A percentile compares a stretch with the other conserved stretches of the same genome.
Evolutionary conservation across 1,140 invertebrate species (phyloP).

Genomic region (Dysdera silvatica): DNA sequence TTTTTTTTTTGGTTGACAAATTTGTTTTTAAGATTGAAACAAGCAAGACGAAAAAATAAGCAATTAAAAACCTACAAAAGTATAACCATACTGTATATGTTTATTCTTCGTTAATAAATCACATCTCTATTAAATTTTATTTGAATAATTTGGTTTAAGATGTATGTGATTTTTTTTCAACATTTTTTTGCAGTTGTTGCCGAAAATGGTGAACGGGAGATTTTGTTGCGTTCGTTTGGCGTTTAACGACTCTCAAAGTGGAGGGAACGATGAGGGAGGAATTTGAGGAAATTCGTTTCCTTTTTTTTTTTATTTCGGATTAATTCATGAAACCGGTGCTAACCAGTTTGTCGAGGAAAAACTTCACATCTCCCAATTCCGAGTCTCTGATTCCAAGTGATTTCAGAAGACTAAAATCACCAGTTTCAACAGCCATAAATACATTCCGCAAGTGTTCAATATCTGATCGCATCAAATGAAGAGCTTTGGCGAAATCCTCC

Average conservation of each 20-base stretch:
- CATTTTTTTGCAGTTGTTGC: too few species aligned
- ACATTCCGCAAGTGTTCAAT: conserved; percentile 85
- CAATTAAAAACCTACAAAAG: too few species aligned
- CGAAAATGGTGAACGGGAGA: too few species aligned
- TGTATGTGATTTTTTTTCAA: too few species aligned
- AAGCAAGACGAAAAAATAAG: too few species aligned
- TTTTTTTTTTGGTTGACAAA: too few species aligned
- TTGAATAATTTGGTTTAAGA: too few species aligned
- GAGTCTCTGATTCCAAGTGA: conserved; percentile 90
- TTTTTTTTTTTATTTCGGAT: too few species aligned
- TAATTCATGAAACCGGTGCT: conserved; percentile 94
- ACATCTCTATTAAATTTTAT: too few species aligned
- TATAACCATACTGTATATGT: too few species aligned
- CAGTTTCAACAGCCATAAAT: conserved; percentile 91
- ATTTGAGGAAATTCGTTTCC: neutral
- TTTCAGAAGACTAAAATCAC: conserved; percentile 85
- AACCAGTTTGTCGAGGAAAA: conserved; percentile 91
- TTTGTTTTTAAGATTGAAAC: too few species aligned
- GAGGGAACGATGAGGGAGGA: conserved; percentile 26
- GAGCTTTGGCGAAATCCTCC: conserved; percentile 79
- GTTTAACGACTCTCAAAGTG: conserved; percentile 24
- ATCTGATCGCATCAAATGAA: conserved; percentile 77
- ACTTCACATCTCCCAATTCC: conserved; percentile 89
- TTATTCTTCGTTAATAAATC: too few species aligned
- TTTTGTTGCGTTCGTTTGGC: conserved; percentile 10